Percentiles rank a stretch among this genome's conserved stretches.
Conservation (phyloP, 2,888 invertebrate species). For the Meloe dianella region DNA sequence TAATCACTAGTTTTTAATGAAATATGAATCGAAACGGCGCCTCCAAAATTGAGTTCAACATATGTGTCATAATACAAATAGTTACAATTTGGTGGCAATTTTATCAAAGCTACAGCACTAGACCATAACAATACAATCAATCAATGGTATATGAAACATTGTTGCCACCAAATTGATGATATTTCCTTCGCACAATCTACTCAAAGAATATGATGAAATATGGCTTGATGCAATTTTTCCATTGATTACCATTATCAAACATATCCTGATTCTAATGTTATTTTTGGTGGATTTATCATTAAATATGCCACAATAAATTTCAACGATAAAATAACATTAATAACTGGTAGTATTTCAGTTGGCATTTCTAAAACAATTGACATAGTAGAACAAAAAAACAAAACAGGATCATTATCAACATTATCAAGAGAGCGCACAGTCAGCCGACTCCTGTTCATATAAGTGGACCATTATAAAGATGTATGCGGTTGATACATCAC, state of each 20-base stretch:
- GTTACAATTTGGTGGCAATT: background rate
- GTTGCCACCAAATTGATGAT: background rate
- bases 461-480: slow-evolving; percentile 29
- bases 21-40: background rate
- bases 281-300: background rate
- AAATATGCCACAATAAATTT: background rate
- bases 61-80: background rate
- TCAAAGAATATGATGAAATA: background rate
- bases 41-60: background rate
- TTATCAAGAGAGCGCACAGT: slow-evolving; percentile 20
- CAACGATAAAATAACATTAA: background rate
- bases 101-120: background rate
- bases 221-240: background rate
- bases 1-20: background rate
- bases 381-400: background rate
- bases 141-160: background rate
- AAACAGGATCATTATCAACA: background rate
- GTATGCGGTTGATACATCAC: slow-evolving; percentile 31
- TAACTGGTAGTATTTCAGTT: background rate
- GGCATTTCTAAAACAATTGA: background rate
- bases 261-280: background rate
- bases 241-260: background rate
- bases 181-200: background rate
- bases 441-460: slow-evolving; percentile 23
- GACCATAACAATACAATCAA: slow-evolving; percentile 6